Evolutionary conservation across 2,888 invertebrate genomes (phyloP).

Genomic region (Metellina segmentata): DNA sequence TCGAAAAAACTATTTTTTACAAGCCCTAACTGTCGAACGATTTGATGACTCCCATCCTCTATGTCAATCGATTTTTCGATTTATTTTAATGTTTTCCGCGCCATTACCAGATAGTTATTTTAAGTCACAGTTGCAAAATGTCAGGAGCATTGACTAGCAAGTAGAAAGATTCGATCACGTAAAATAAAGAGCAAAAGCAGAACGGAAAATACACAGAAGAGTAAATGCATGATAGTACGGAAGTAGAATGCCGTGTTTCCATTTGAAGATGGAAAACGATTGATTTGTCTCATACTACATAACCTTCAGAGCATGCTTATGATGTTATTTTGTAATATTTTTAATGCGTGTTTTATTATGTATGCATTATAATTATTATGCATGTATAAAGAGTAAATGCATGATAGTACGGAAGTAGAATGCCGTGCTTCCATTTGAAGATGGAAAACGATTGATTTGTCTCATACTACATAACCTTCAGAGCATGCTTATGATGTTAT

Average conservation of each 20-base stretch:
- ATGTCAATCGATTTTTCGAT: slow-evolving; percentile 70
- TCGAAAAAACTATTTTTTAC: slow-evolving; percentile 46
- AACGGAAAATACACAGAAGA: not conserved
- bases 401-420: not conserved
- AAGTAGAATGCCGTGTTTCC: not conserved
- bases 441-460: no score
- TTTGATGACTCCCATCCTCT: slow-evolving; percentile 55
- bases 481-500: no score
- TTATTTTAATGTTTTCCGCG: slow-evolving; percentile 72
- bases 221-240: not conserved
- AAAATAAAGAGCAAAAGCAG: not conserved
- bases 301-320: no score
- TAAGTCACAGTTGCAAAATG: slow-evolving; percentile 55
- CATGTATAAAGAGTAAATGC: no score
- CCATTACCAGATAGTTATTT: slow-evolving; percentile 72
- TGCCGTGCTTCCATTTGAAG: no score
- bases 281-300: not conserved
- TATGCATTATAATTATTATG: no score
- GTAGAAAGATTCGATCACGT: not conserved
- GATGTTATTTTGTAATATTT: no score
- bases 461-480: no score
- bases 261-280: not conserved
- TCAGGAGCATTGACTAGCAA: slow-evolving; percentile 31
- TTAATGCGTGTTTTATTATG: no score
- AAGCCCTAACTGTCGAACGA: slow-evolving; percentile 44